Conservation (phyloP, 2,113 vertebrate genomes). For the Phalacrocorax aristotelis region DNA sequence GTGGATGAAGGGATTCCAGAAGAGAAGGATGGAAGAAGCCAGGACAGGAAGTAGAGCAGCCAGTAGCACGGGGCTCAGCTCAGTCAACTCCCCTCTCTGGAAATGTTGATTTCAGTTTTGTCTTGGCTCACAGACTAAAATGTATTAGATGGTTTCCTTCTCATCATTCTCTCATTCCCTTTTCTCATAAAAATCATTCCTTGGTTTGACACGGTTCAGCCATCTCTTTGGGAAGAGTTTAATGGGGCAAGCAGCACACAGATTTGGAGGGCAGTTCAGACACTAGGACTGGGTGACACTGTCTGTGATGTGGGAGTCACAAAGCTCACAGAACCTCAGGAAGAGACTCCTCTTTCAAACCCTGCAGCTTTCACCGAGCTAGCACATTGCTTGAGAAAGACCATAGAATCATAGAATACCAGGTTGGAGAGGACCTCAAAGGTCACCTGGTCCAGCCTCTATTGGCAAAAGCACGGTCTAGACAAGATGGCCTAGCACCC, state of each 20-base stretch:
- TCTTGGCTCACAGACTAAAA: background rate
- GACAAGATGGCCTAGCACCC: background rate
- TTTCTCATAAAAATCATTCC: background rate
- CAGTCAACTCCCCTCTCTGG: constrained; percentile 7
- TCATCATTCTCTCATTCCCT: background rate
- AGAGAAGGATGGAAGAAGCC: constrained; percentile 11
- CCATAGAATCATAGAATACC: background rate
- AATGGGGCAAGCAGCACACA: background rate
- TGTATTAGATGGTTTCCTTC: background rate
- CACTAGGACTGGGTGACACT: background rate
- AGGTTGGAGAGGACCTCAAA: background rate
- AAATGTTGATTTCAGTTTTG: constrained; percentile 42
- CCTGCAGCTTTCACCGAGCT: background rate
- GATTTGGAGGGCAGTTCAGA: background rate
- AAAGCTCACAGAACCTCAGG: background rate
- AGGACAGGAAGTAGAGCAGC: constrained; percentile 38
- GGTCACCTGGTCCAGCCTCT: background rate
- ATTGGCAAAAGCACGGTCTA: background rate
- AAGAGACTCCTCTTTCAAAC: background rate
- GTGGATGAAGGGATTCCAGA: background rate
- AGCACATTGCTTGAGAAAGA: background rate
- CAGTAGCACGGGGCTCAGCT: background rate
- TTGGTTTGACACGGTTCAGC: background rate
- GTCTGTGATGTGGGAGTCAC: background rate
- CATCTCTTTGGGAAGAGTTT: background rate